phyloP scores from a whole-genome alignment of 1,140 invertebrate species.

The Helicoverpa zea region DNA sequence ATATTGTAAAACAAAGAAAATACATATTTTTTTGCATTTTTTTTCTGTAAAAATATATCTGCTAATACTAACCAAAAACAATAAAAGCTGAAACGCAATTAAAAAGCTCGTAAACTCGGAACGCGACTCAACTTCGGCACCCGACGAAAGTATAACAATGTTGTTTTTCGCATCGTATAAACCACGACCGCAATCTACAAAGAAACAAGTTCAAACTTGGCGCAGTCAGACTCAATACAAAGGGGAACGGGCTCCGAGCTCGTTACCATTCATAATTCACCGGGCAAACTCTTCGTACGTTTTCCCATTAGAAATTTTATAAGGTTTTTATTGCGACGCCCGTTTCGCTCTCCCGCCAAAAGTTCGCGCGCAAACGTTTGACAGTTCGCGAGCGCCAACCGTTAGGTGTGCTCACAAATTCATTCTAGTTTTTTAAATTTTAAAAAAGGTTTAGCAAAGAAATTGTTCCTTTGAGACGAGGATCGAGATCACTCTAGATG shows the following conservation, averaged over 20 bases:
- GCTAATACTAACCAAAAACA: conserved; percentile 28
- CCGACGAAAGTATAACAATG: conserved; percentile 65
- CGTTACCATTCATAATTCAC: conserved; percentile 86
- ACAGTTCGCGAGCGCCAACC: conserved; percentile 62
- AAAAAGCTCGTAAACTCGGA: conserved; percentile 50
- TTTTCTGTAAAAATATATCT: conserved; percentile 26
- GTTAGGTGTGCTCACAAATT: conserved; percentile 60
- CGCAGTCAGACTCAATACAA: conserved; percentile 67
- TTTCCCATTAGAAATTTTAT: conserved; percentile 86
- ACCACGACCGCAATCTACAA: conserved; percentile 75
- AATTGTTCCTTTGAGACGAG: conserved; percentile 32
- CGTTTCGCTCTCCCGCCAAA: conserved; percentile 65
- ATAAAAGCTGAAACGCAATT: conserved; percentile 39
- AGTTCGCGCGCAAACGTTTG: conserved; percentile 68
- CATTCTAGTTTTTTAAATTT: conserved; percentile 54
- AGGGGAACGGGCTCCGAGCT: conserved; percentile 64
- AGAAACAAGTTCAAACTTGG: conserved; percentile 79
- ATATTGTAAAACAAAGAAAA: neutral
- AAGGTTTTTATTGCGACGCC: conserved; percentile 81
- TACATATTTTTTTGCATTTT: neutral
- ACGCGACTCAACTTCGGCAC: conserved; percentile 53
- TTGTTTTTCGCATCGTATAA: conserved; percentile 74
- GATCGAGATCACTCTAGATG: neutral
- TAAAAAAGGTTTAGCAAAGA: conserved; percentile 50
- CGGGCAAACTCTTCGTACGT: conserved; percentile 80